Evolutionary conservation across 92 coral and sea anemone species (phyloP).

Genomic region (Desmophyllum pertusum): DNA sequence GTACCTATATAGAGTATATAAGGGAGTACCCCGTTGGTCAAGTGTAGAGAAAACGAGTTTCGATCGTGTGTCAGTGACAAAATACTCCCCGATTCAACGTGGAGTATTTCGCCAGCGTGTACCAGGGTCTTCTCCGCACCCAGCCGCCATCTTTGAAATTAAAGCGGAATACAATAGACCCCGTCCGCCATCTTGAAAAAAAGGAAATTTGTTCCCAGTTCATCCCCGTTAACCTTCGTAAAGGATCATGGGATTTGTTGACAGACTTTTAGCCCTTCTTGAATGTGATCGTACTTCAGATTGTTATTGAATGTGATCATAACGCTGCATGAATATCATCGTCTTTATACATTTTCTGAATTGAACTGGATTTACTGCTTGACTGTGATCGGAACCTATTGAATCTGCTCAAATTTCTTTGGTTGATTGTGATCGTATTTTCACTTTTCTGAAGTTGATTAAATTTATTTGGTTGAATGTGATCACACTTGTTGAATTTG

Average conservation of each 20-base stretch:
- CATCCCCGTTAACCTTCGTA: not conserved
- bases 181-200: slow-evolving; percentile 7
- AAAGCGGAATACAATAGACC: too few species aligned
- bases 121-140: too few species aligned
- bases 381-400: slow-evolving; percentile 8
- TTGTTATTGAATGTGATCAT: too few species aligned
- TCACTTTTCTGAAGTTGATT: not conserved
- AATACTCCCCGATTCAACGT: too few species aligned
- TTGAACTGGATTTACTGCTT: not conserved
- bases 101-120: too few species aligned
- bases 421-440: not conserved
- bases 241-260: slow-evolving; percentile 29
- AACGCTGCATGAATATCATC: too few species aligned
- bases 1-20: too few species aligned
- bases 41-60: too few species aligned
- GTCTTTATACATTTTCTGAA: too few species aligned
- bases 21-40: too few species aligned
- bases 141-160: too few species aligned
- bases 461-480: not conserved
- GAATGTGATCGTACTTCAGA: not conserved
- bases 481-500: not conserved
- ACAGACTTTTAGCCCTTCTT: slow-evolving; percentile 20
- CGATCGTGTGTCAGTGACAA: too few species aligned
- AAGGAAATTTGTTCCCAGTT: not conserved
- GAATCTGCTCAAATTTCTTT: slow-evolving; percentile 23